These are phyloP conservation scores for Rhynchopsitta pachyrhyncha DNA, from an alignment of 2,113 vertebrate genomes.

Conservation along the genomic window DNA sequence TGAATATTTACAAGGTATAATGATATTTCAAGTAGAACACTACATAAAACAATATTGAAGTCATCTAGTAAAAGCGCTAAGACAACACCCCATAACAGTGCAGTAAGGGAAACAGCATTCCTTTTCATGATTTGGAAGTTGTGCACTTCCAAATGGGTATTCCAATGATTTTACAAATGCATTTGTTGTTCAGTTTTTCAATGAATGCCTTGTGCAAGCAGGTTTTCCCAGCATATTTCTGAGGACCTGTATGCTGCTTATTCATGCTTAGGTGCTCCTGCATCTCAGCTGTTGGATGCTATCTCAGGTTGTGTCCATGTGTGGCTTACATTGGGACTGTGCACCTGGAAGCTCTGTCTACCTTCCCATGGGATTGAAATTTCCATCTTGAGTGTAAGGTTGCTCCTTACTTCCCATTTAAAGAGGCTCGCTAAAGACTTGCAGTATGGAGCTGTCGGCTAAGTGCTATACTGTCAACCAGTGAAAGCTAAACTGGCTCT, in stretches of 20 bases:
- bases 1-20: neutral
- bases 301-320: rapidly evolving
- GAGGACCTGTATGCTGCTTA: neutral
- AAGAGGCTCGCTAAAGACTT: neutral
- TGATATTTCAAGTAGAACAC: neutral
- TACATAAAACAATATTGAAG: neutral
- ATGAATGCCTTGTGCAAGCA: neutral
- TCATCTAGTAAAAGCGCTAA: neutral
- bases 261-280: neutral
- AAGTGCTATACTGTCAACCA: neutral
- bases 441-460: neutral
- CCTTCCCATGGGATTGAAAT: neutral
- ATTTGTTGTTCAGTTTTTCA: neutral
- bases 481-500: neutral
- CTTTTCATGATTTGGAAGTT: neutral
- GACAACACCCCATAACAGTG: neutral
- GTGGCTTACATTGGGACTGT: rapidly evolving
- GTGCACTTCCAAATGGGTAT: neutral
- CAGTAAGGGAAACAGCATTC: neutral
- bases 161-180: neutral
- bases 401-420: neutral
- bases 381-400: neutral
- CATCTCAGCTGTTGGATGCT: neutral
- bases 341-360: neutral
- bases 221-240: neutral